Percentiles rank a stretch among this genome's conserved stretches.
Conservation (phyloP, 2,797 vertebrate genomes). For the Sebastolobus alascanus region DNA sequence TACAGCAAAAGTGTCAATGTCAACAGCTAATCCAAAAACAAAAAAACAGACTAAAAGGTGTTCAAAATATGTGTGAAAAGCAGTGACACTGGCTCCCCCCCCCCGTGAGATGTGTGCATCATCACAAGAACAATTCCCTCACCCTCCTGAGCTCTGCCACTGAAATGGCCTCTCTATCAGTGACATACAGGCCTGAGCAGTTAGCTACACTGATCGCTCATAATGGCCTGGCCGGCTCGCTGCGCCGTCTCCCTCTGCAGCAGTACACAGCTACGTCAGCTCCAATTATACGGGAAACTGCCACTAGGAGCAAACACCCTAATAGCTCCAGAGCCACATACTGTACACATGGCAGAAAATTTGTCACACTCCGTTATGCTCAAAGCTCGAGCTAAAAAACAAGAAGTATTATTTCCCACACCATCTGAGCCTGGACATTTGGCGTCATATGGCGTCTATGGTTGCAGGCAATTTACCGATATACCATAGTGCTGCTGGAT, state of each 20-base stretch:
- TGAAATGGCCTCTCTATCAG: slow-evolving; percentile 28
- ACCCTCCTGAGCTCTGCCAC: neutral
- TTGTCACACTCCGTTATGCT: neutral
- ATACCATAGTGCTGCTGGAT: neutral
- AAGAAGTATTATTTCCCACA: neutral
- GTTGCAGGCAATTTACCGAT: neutral
- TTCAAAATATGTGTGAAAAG: neutral
- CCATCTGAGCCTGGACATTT: neutral
- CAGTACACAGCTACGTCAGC: slow-evolving; percentile 28
- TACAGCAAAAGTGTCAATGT: neutral
- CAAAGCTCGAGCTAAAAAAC: neutral
- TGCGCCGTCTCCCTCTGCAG: slow-evolving; percentile 37
- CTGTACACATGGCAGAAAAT: slow-evolving; percentile 4
- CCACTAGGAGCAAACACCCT: slow-evolving; percentile 12
- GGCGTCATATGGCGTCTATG: neutral
- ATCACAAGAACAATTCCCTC: neutral
- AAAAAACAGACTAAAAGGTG: neutral
- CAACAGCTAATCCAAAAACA: too few species aligned
- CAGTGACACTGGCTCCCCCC: neutral
- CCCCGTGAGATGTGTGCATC: neutral
- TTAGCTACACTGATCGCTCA: slow-evolving; percentile 27
- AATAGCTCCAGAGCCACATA: neutral
- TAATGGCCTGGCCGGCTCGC: slow-evolving; percentile 6
- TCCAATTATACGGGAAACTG: slow-evolving; percentile 27
- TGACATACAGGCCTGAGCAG: slow-evolving; percentile 30